A percentile compares a stretch with the other conserved stretches of the same genome.
Evolutionary conservation across 2,888 invertebrate genomes (phyloP).

Genomic region (Aporophyla nigra): DNA sequence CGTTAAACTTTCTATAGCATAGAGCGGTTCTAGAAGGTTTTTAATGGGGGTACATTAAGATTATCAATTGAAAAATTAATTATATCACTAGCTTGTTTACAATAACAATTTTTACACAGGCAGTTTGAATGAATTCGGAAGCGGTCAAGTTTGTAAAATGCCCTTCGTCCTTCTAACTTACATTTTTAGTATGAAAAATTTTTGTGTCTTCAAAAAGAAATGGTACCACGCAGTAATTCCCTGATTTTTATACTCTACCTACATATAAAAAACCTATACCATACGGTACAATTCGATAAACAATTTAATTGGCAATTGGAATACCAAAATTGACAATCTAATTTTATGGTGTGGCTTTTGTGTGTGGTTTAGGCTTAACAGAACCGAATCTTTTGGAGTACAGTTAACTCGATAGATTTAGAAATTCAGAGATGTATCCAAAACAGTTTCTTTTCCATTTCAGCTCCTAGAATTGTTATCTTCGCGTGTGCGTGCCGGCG

Average conservation of each 20-base stretch:
- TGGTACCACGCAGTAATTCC: not conserved
- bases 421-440: not conserved
- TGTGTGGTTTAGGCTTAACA: not conserved
- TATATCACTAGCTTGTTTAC: not conserved
- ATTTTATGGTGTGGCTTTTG: not conserved
- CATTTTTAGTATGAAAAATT: not conserved
- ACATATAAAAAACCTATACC: not conserved
- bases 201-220: not conserved
- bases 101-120: not conserved
- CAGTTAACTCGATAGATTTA: not conserved
- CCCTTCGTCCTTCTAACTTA: not conserved
- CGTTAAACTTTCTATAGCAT: not conserved
- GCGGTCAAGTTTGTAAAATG: not conserved
- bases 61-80: not conserved
- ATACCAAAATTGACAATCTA: not conserved
- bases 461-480: conserved; percentile 82
- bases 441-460: conserved; percentile 23
- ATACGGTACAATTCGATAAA: not conserved
- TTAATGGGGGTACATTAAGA: not conserved
- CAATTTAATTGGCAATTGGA: not conserved
- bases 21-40: not conserved
- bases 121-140: not conserved
- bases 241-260: not conserved
- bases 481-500: conserved; percentile 74
- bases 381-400: not conserved